These are phyloP conservation scores for Metopia argyrocephala DNA, from an alignment of 2,888 invertebrate genomes.

Conservation along the genomic window DNA sequence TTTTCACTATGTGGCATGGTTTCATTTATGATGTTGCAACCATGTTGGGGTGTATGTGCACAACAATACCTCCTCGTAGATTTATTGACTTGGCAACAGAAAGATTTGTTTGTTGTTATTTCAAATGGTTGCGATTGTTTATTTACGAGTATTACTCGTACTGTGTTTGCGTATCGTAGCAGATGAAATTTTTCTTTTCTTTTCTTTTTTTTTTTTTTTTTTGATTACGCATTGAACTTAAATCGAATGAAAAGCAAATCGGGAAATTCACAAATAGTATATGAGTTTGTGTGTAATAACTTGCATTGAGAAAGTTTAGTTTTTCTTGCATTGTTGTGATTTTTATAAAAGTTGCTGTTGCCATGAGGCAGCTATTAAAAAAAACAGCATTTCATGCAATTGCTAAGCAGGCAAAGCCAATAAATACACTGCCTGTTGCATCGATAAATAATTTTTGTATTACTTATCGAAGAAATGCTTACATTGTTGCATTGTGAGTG, in stretches of 20 bases:
- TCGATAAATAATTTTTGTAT: too few species aligned
- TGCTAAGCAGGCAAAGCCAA: too few species aligned
- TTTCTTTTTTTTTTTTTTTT: too few species aligned
- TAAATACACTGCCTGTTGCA: constrained; percentile 16
- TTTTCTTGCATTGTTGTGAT: background rate
- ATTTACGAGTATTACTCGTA: constrained; percentile 3
- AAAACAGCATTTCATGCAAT: constrained; percentile 6
- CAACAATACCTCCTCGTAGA: constrained; percentile 56
- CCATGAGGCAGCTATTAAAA: constrained; percentile 18
- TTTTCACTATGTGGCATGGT: constrained; percentile 44
- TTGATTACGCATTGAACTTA: constrained; percentile 7
- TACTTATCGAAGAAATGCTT: too few species aligned
- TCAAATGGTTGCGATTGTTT: constrained; percentile 26
- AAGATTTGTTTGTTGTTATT: constrained; percentile 47
- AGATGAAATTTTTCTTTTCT: too few species aligned
- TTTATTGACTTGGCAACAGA: constrained; percentile 59
- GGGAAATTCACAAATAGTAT: background rate
- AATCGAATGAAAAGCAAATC: constrained; percentile 40
- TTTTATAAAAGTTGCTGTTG: constrained; percentile 30
- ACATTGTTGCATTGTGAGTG: too few species aligned
- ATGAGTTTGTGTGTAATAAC: background rate
- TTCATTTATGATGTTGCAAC: constrained; percentile 49
- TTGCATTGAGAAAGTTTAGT: constrained; percentile 43
- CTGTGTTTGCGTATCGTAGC: background rate
- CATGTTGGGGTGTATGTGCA: constrained; percentile 2